phyloP scores from a whole-genome alignment of 2,797 vertebrate species.

The Etheostoma perlongum region DNA sequence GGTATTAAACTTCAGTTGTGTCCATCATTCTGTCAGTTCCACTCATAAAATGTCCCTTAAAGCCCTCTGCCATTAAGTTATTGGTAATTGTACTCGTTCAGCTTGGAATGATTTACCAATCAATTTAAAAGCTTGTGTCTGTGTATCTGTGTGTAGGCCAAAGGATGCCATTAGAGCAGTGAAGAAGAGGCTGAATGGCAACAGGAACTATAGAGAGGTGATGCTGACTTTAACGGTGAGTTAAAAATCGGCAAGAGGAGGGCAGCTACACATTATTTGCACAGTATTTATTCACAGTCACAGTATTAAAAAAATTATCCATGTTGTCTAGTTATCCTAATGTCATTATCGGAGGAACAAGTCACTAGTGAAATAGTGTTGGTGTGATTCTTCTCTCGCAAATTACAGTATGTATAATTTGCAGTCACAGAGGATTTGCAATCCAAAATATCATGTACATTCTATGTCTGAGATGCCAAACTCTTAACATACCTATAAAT shows the following conservation, averaged over 20 bases:
- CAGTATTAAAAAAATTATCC: background rate
- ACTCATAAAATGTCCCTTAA: background rate
- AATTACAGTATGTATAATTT: background rate
- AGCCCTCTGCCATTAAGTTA: background rate
- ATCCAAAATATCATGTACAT: background rate
- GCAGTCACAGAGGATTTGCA: background rate
- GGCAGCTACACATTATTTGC: background rate
- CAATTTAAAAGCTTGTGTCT: constrained; percentile 29
- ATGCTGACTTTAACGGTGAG: constrained; percentile 97
- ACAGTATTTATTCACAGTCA: background rate
- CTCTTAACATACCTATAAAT: background rate
- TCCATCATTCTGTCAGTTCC: background rate
- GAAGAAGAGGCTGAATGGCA: constrained; percentile 96
- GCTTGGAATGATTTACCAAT: background rate
- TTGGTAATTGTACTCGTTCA: constrained; percentile 9
- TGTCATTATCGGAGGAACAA: background rate
- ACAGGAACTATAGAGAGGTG: constrained; percentile 97
- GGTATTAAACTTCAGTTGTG: constrained; percentile 1
- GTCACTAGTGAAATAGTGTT: background rate
- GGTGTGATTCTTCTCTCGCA: no score
- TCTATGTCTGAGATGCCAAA: background rate
- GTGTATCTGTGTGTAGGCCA: constrained; percentile 83
- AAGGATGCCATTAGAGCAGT: constrained; percentile 97
- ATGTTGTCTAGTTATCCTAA: background rate
- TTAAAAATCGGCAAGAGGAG: constrained; percentile 14